Conservation (phyloP, 1,140 invertebrate species). For the Polyergus mexicanus region DNA sequence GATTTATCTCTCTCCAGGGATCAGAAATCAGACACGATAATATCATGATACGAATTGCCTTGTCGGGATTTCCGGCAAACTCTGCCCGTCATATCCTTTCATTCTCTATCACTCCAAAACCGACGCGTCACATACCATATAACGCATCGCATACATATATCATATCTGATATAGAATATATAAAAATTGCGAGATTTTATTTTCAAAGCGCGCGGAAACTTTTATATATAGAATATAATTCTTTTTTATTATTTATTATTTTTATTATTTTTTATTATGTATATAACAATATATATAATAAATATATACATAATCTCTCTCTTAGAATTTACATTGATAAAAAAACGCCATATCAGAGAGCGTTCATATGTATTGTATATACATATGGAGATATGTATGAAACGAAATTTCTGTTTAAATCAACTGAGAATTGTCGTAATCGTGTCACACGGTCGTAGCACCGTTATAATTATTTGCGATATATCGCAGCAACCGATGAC, state of each 20-base stretch:
- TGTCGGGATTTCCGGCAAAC: conserved; percentile 49
- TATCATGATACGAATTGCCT: conserved; percentile 33
- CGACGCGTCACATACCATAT: too few relatives aligned
- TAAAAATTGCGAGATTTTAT: background rate
- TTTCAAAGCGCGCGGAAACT: background rate
- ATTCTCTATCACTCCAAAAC: background rate
- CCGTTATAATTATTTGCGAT: conserved; percentile 40
- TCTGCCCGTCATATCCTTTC: background rate
- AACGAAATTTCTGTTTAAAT: conserved; percentile 47
- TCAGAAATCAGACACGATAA: conserved; percentile 61
- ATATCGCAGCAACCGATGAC: conserved; percentile 1
- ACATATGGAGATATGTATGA: background rate
- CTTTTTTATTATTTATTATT: background rate
- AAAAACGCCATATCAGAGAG: background rate
- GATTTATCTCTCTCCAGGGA: conserved; percentile 47
- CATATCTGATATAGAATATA: background rate
- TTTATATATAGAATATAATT: background rate
- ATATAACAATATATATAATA: background rate
- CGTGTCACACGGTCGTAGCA: background rate
- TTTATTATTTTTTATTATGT: background rate
- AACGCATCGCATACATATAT: background rate
- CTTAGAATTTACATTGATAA: background rate
- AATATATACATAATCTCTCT: background rate
- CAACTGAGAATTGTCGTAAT: conserved; percentile 27
- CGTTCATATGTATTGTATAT: background rate